Base-by-base conservation (phyloP, 2,797 vertebrate species). In the Platyrinchus mystaceus region DNA sequence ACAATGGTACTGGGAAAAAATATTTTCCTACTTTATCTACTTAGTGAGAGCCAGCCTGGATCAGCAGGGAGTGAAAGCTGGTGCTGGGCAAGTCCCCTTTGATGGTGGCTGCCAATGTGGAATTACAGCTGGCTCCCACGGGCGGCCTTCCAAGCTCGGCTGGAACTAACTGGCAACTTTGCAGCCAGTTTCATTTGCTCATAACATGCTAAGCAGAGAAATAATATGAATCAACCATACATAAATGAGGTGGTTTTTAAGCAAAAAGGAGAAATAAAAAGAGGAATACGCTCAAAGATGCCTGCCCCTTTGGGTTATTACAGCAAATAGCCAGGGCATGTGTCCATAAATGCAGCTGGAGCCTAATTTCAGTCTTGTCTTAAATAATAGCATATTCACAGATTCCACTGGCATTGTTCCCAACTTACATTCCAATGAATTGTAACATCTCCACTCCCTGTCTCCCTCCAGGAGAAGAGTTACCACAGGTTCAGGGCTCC, bases 251-350 rank as follows among this genome's bases (percentile, higher is more conserved):
- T 58, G 64, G 49, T 52, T 63, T 93, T 78, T 75, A 94, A 87
- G 55, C 49, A 73, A 84, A 89, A 92, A 83, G 68, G 58, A 91
- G 91, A 89, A 84, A 56, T 62, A 68, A 77, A 93, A 94, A 50
- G 62, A 80, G 69, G 55, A 75, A 85, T 49, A 36, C 32, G 12
- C 52, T 80, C 68, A 53, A 78, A 93, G 84, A 84, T 91, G 92
- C 53, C 73, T 37, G 84, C 36, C 77, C 56, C 71, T 74, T 71
- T 59, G 55, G 66, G 89, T 92, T 91, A 69, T 87, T 69, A 58
- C 56, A 88, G 80, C 73, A 58, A 94, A 87, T 12, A 59, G 64
- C 74, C 89, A 88, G 78, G 85, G 74, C 68, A 71, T 3, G 2
- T 32, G 24, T 50, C 82, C 78, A 60, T 52, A 60, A 86, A 74